Percentiles rank a stretch among this genome's conserved stretches.
These are phyloP conservation scores for Calephelis nemesis DNA, from an alignment of 1,140 invertebrate genomes.

Conservation along the genomic window DNA sequence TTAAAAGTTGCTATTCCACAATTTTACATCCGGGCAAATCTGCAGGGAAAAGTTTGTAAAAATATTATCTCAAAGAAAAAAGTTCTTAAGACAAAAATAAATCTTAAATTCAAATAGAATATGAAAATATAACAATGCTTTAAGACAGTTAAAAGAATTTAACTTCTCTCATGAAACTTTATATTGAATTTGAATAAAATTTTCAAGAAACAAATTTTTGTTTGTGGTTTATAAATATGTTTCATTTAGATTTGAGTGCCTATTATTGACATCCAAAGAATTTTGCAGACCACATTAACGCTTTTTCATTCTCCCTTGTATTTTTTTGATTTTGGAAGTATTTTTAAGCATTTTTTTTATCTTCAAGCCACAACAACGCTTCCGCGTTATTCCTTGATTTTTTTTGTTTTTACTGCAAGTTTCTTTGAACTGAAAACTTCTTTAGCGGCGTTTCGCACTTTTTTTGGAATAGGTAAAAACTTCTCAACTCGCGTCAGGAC, in stretches of 20 bases:
- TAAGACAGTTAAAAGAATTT: not conserved
- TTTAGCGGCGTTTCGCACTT: too few species aligned
- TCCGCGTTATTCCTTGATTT: too few species aligned
- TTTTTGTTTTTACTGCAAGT: too few species aligned
- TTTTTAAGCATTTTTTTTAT: too few species aligned
- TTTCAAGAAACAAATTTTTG: slow-evolving; percentile 1
- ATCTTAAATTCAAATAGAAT: slow-evolving; percentile 1
- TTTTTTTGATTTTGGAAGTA: too few species aligned
- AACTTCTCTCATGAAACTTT: not conserved
- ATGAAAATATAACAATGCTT: not conserved
- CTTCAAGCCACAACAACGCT: too few species aligned
- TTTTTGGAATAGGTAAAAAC: too few species aligned
- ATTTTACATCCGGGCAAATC: too few species aligned
- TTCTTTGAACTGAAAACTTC: too few species aligned
- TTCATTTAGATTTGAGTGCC: slow-evolving; percentile 1
- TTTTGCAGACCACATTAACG: not conserved
- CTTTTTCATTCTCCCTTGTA: not conserved
- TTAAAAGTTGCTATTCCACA: too few species aligned
- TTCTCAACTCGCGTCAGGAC: too few species aligned
- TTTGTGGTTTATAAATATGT: not conserved
- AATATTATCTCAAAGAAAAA: not conserved
- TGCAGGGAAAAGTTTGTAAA: too few species aligned
- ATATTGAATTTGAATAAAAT: slow-evolving; percentile 10
- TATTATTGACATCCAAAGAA: not conserved
- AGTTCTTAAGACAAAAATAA: not conserved